Base-by-base conservation (phyloP, 1,140 invertebrate genomes). In the Dryas iulia region DNA sequence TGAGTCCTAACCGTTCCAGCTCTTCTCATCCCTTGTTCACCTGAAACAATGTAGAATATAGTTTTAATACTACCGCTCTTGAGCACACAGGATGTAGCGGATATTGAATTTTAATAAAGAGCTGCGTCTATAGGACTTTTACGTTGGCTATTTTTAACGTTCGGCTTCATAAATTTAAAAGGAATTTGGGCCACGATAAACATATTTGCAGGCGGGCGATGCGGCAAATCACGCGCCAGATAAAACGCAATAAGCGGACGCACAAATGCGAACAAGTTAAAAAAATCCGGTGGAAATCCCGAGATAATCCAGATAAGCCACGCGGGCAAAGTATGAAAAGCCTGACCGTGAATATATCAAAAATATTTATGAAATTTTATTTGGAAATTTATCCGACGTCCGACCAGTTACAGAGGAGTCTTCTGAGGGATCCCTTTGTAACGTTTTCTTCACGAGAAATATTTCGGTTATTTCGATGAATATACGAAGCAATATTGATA, bases 331-430 rank as follows among this genome's bases (percentile, higher is more conserved):
- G 81, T 86, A 86, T 86, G 75, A 82, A 83, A 86, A 79, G 83
- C 85, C 85, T 89, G 85, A 89, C 87, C 85, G 81, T 83, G 87
- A 87, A 89, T 89, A 87, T 81, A 88, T 87, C 82, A 88, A 82
- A 84, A 83, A 84, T 86, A 86, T 87, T 85, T 84, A 82, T 79
- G 75, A 82, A 84, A 84, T 80, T 84, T 85, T 80, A 83, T 86
- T 86, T 80, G 71, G 69, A 76, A 81, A 80, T 82, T 82, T 75
- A 83, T 82, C 74, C 68, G 71, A 72, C 73, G 77, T 72, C 73
- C 71, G 52, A 28, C 53, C 33, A 69, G 73, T 69, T 65, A 69
- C 62, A 71, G 63, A 64, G 63, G 73, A 76, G 75, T 74, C 76
- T 73, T 81, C 73, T 63, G 73, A 64, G 68, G 62, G 47, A 66